These are phyloP conservation scores for Drosophila azteca DNA, from an alignment of 1,140 invertebrate species.

Conservation along the genomic window DNA sequence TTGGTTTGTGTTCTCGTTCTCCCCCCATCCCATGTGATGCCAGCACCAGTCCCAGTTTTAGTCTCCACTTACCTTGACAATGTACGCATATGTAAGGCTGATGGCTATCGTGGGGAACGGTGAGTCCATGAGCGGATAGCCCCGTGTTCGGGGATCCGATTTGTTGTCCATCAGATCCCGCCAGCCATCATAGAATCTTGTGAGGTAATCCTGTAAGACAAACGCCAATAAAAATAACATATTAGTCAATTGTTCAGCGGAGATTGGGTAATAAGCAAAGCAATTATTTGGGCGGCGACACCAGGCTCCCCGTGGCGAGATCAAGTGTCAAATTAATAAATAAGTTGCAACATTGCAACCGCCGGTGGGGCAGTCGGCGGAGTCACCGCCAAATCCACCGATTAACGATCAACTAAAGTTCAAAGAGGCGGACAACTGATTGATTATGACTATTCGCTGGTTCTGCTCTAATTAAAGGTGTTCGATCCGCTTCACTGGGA, in stretches of 20 bases:
- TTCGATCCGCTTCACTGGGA: neutral
- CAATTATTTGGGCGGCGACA: constrained; percentile 3
- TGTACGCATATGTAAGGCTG: constrained; percentile 90
- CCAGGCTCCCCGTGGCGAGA: constrained; percentile 15
- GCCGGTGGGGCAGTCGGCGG: too few relatives aligned
- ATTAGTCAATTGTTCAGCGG: constrained; percentile 35
- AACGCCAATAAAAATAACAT: constrained; percentile 7
- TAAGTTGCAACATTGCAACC: constrained; percentile 33
- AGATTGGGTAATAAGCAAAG: constrained; percentile 2
- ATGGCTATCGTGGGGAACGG: constrained; percentile 91
- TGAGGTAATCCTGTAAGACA: constrained; percentile 81
- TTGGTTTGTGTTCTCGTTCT: neutral
- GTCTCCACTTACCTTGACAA: constrained; percentile 87
- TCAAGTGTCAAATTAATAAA: constrained; percentile 74
- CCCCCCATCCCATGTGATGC: constrained; percentile 26
- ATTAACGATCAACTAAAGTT: constrained; percentile 21
- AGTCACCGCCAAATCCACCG: constrained; percentile 14
- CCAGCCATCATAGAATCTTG: constrained; percentile 85
- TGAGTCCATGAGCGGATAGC: constrained; percentile 93
- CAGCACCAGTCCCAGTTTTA: too few relatives aligned
- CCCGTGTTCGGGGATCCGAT: constrained; percentile 91
- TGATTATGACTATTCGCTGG: constrained; percentile 17
- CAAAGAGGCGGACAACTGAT: constrained; percentile 36
- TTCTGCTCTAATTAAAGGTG: constrained; percentile 51
- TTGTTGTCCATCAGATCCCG: constrained; percentile 90